Evolutionary conservation across 2,113 vertebrate genomes (phyloP), one percentile per base, ranked within the genome.

Genomic region (Cyprinodon brontotheroides): DNA sequence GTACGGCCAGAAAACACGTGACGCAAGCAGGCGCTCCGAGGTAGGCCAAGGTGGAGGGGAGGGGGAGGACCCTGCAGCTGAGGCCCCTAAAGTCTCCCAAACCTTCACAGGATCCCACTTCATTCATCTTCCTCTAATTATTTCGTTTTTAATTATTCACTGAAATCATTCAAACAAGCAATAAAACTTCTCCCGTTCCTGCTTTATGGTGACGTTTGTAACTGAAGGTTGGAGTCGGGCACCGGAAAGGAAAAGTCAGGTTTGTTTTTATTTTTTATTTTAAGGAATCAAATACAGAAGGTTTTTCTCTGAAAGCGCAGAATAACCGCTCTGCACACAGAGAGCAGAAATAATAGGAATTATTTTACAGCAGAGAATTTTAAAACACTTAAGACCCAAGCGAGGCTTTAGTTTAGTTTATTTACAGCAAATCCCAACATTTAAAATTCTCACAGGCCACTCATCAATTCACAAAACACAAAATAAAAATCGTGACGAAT

Each of bases 1-100:
- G 94, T 94, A 92, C 72, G 80, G 88, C 85, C 65, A 75, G 87
- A 17, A 70, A 85, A 89, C 95, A 96, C 95, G 95, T 96, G 95
- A 96, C 93, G 66, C 80, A 61, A 61, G 22, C 64, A 40, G 48
- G 37, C 3, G 64, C 75, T 84, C 76, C 66, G 87, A 94, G 94
- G 93, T 92, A 91, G 91, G 86, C 78, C 79, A 29, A 68, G 73
- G 74, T 40, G 62, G 67, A 75, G 77, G 36, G 76, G 48, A 64
- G 29, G 12, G 43, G 75, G 63, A 65, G 62, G 65, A 29, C 12
- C 29, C 36, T 45, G 9, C 5, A 45, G 43, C 43, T 11, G 43
- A 45, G 9, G 43, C 5, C 41, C 41, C 41, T 29, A 57, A 57
- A 3, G 17, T 20, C n/a, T 20, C 50, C 29, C 29, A 29, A 29